phyloP scores from a whole-genome alignment of 2,888 invertebrate genomes.

The Pachymerium ferrugineum region DNA sequence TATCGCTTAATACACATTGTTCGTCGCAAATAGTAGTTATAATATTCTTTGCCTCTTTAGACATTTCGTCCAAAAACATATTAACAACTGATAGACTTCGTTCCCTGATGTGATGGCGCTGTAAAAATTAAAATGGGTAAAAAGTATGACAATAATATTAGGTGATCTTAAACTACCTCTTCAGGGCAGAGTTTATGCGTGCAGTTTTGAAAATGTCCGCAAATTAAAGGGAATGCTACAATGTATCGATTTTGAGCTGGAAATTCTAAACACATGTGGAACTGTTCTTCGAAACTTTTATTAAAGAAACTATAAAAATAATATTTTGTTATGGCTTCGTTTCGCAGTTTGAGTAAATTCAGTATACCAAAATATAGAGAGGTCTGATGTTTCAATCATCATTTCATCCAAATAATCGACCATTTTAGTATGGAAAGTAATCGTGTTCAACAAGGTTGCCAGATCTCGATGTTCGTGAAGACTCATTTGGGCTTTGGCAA shows the following conservation, averaged over 20 bases:
- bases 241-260: conserved; percentile 98
- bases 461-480: conserved; percentile 78
- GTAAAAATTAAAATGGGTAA: conserved; percentile 36
- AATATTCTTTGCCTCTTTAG: conserved; percentile 96
- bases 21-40: conserved; percentile 98
- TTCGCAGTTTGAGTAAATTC: neutral
- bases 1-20: conserved; percentile 94
- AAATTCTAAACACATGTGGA: conserved; percentile 97
- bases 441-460: conserved; percentile 86
- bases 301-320: conserved; percentile 67
- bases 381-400: conserved; percentile 90
- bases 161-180: conserved; percentile 54
- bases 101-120: conserved; percentile 89
- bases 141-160: neutral
- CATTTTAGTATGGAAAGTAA: conserved; percentile 95
- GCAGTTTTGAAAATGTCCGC: conserved; percentile 95
- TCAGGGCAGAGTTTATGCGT: conserved; percentile 98
- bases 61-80: conserved; percentile 97
- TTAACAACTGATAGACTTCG: conserved; percentile 93
- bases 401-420: conserved; percentile 97
- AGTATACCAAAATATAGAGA: conserved; percentile 83
- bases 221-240: conserved; percentile 94
- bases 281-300: conserved; percentile 94
- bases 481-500: conserved; percentile 66
- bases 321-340: neutral